Evolutionary conservation across 1,140 invertebrate species (phyloP), one percentile per base, ranked within the genome.

Genomic region (Grapholita molesta): DNA sequence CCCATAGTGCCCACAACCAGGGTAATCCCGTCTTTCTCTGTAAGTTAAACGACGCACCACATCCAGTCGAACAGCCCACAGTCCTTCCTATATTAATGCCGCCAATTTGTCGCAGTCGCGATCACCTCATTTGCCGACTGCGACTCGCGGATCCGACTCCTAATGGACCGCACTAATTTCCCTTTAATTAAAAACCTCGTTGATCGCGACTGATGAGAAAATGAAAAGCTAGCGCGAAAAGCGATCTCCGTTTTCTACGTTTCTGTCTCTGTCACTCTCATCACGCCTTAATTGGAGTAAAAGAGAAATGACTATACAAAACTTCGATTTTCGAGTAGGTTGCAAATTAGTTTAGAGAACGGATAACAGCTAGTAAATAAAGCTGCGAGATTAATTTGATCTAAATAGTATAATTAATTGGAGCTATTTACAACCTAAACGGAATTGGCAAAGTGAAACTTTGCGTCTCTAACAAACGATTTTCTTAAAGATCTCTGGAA

Each of bases 21-120:
- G n/a, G n/a, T n/a, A n/a, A n/a, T n/a, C n/a, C n/a, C n/a, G n/a
- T n/a, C n/a, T n/a, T n/a, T n/a, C n/a, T n/a, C n/a, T n/a, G n/a
- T 30, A 7, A 3, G 0, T 2, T 57, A 55, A 68, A 55, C 6
- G n/a, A 38, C 33, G 79, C 82, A 82, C 74, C 6, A 7, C 55
- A 7, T 42, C 72, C 64, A 1, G 52, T 71, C 69, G 82, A 69
- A 74, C 57, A 24, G 5, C 5, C 30, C 70, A 2, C 71, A 66
- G 71, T 76, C 75, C 78, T 82, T 78, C 77, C 76, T 84, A 74
- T 90, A 87, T 86, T 85, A 90, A 90, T 90, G 85, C 69, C 74
- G 84, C 83, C 85, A 84, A 90, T 90, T 90, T 88, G 88, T 90
- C 85, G 79, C 84, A 79, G 80, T 82, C 84, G 82, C 83, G 85